Base-by-base conservation (phyloP, 2,888 invertebrate species). In the Aethes cnicana region DNA sequence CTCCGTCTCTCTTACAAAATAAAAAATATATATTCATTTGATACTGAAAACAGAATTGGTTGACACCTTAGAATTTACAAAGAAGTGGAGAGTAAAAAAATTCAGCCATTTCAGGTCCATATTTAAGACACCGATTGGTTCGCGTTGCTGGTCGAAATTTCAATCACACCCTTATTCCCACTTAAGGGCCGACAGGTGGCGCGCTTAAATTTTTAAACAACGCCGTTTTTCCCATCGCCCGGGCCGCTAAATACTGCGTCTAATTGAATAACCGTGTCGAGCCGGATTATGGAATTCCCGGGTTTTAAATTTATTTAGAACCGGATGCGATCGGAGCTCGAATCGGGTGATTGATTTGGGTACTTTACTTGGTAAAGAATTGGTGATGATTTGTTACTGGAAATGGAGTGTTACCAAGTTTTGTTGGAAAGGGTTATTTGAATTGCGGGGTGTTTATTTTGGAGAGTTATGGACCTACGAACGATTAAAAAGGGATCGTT, bases 201-300 rank as follows among this genome's bases (percentile, higher is more conserved):
- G 25, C 30, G 16, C 36, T 5, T 50, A 18, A 36, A 50, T 43
- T 50, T 50, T 50, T 50, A 43, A 50, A 50, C 36, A 50, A 30
- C 30, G 14, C 36, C 43, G 43, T 43, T 50, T 50, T 50, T 50
- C 43, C 50, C 43, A 50, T 50, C 43, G 43, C 49, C n/a, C 44
- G n/a, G 14, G 6, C 46, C 35, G 36, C 36, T 50, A 50, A 50
- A 50, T 43, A 50, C 50, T 17, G 28, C 17, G 42, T 43, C 50
- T 50, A 50, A 50, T 50, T 50, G 50, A 50, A 43, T 50, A 50
- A 50, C 36, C 50, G 36, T 50, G 50, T 50, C 50, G 30, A 18
- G 2, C 33, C 36, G 49, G 42, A 42, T 50, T 26, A 49, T 7
- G 26, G 37, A 26, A 42, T 35, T 14, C 26, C 35, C 49, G 35